Evolutionary conservation across 1,140 invertebrate genomes (phyloP), one percentile per base, ranked within the genome.

Genomic region (Nebria ingens): DNA sequence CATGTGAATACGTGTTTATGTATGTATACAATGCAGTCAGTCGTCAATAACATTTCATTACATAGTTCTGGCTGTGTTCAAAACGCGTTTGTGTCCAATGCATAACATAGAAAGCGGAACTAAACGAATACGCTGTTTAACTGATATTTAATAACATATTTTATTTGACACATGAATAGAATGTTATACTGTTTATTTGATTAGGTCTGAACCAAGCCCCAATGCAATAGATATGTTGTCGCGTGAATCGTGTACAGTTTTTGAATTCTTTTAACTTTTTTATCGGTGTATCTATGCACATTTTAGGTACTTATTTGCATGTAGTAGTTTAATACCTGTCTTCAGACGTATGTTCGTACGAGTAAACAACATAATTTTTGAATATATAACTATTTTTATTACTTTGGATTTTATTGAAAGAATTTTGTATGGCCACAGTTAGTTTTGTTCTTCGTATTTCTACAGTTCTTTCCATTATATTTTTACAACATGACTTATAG

Each of bases 161-260:
- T 45, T 45, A 45, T 45, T 45, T 45, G 40, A 45, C 40, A 45
- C 40, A 45, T 45, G 40, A 45, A 45, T 45, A 45, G 40, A 45
- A 45, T 45, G 40, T 45, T 45, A 45, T 17, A 17, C 9, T 45
- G 9, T 45, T 45, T 45, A 45, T 45, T 45, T 45, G 40, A 45
- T 45, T 45, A 34, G 25, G 25, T n/a, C n/a, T n/a, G 25, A 34
- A 34, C 25, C 25, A 34, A n/a, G n/a, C n/a, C n/a, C n/a, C n/a
- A n/a, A n/a, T n/a, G n/a, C n/a, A n/a, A n/a, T n/a, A n/a, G n/a
- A n/a, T n/a, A n/a, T n/a, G n/a, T n/a, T n/a, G n/a, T n/a, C n/a
- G n/a, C n/a, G n/a, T n/a, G n/a, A n/a, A n/a, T n/a, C n/a, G n/a
- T n/a, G n/a, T n/a, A n/a, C n/a, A n/a, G n/a, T n/a, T n/a, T n/a